These are phyloP conservation scores for Plagodis dolabraria DNA, from an alignment of 2,888 invertebrate species.

Conservation along the genomic window DNA sequence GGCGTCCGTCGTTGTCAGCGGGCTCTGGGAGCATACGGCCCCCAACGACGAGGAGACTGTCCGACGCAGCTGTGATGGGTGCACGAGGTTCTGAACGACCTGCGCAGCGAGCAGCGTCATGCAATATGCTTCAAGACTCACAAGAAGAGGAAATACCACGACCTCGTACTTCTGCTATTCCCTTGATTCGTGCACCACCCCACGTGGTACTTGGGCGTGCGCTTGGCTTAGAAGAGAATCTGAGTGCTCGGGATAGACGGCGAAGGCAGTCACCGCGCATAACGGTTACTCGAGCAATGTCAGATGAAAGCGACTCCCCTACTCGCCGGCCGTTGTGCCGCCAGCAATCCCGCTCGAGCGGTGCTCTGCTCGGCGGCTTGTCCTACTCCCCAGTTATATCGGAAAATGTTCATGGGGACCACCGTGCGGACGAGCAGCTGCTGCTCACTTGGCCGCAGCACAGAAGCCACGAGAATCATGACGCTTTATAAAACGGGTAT, in stretches of 20 bases:
- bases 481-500: slow-evolving; percentile 75
- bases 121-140: slow-evolving; percentile 88
- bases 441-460: slow-evolving; percentile 84
- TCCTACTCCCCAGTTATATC: slow-evolving; percentile 77
- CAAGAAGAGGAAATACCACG: slow-evolving; percentile 72
- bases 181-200: slow-evolving; percentile 81
- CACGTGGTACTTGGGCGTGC: slow-evolving; percentile 86
- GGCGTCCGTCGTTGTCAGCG: slow-evolving; percentile 89
- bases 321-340: slow-evolving; percentile 78
- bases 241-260: slow-evolving; percentile 60
- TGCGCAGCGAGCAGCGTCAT: slow-evolving; percentile 87
- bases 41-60: slow-evolving; percentile 71
- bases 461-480: slow-evolving; percentile 57
- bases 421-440: slow-evolving; percentile 75
- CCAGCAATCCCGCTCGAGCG: slow-evolving; percentile 78
- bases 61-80: slow-evolving; percentile 78
- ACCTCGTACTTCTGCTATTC: slow-evolving; percentile 72
- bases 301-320: slow-evolving; percentile 88
- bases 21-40: slow-evolving; percentile 76
- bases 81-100: slow-evolving; percentile 70
- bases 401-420: slow-evolving; percentile 59
- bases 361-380: slow-evolving; percentile 75
- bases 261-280: slow-evolving; percentile 87
- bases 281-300: slow-evolving; percentile 89
- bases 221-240: slow-evolving; percentile 79